Evolutionary conservation across 2,113 vertebrate genomes (phyloP).

Genomic region (Phaethon lepturus): DNA sequence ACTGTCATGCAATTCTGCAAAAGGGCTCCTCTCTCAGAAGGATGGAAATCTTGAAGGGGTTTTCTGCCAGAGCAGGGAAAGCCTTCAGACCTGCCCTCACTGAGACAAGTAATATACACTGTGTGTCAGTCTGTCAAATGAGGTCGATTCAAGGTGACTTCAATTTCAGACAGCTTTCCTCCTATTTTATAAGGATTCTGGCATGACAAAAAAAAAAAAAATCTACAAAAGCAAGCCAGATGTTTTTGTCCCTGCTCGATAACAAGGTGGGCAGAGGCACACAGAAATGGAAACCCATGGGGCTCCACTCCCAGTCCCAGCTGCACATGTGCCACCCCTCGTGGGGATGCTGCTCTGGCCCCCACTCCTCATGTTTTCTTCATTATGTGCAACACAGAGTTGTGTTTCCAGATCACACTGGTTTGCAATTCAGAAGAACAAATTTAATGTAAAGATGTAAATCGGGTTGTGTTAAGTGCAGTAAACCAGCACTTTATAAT

Average conservation of each 20-base stretch:
- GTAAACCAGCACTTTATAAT: neutral
- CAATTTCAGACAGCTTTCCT: neutral
- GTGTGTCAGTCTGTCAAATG: neutral
- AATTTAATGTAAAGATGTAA: neutral
- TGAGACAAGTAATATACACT: neutral
- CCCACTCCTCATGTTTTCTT: neutral
- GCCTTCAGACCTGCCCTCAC: neutral
- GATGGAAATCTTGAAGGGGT: neutral
- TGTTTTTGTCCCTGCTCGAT: neutral
- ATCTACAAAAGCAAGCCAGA: neutral
- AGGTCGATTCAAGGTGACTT: neutral
- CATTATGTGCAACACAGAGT: neutral
- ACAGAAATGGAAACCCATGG: neutral
- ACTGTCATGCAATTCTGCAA: neutral
- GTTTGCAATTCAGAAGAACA: neutral
- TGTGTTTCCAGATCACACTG: neutral
- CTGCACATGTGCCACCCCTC: neutral
- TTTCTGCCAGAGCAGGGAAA: neutral
- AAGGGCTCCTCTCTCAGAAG: neutral
- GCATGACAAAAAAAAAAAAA: neutral
- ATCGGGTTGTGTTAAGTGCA: neutral
- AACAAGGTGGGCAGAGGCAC: neutral
- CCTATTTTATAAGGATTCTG: neutral
- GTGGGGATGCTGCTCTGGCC: neutral
- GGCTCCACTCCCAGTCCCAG: neutral